A percentile compares a stretch with the other conserved stretches of the same genome.
phyloP scores from a whole-genome alignment of 2,888 invertebrate species.

The Aethes cnicana region DNA sequence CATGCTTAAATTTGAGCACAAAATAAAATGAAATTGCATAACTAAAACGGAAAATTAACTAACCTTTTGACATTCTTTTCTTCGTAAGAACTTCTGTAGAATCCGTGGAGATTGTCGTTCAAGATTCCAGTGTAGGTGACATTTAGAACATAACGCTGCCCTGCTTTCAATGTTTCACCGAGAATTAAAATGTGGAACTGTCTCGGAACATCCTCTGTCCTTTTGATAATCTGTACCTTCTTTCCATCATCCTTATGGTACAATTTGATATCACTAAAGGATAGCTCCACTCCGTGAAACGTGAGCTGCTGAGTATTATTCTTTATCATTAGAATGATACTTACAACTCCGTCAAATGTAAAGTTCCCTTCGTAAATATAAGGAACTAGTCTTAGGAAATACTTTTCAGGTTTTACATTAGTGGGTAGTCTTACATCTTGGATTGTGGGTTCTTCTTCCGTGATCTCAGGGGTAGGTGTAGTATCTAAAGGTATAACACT shows the following conservation, averaged over 20 bases:
- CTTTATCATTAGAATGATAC: conserved; percentile 83
- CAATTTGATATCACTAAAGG: conserved; percentile 82
- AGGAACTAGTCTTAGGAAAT: conserved; percentile 87
- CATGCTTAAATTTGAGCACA: too few relatives aligned
- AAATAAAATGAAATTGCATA: too few relatives aligned
- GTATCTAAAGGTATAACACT: conserved; percentile 60
- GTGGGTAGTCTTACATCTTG: conserved; percentile 87
- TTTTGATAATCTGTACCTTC: conserved; percentile 55
- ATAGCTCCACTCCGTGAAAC: conserved; percentile 88
- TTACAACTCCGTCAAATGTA: conserved; percentile 88
- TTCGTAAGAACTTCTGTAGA: conserved; percentile 91
- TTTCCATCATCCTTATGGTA: conserved; percentile 64
- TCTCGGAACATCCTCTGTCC: conserved; percentile 81
- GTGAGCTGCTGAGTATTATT: conserved; percentile 86
- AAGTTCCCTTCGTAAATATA: conserved; percentile 89
- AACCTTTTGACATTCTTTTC: conserved; percentile 87
- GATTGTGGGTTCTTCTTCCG: conserved; percentile 42
- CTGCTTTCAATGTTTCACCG: conserved; percentile 79
- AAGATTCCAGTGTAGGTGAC: conserved; percentile 88
- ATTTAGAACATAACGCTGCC: conserved; percentile 84
- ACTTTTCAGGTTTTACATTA: conserved; percentile 85
- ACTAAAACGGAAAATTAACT: conserved; percentile 40
- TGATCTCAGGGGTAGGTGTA: conserved; percentile 45
- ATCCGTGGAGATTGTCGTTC: conserved; percentile 89
- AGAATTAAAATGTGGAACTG: conserved; percentile 88